Percentiles rank a stretch among this genome's conserved stretches.
Evolutionary conservation across 2,113 vertebrate species (phyloP).

Genomic region (Monopterus albus): DNA sequence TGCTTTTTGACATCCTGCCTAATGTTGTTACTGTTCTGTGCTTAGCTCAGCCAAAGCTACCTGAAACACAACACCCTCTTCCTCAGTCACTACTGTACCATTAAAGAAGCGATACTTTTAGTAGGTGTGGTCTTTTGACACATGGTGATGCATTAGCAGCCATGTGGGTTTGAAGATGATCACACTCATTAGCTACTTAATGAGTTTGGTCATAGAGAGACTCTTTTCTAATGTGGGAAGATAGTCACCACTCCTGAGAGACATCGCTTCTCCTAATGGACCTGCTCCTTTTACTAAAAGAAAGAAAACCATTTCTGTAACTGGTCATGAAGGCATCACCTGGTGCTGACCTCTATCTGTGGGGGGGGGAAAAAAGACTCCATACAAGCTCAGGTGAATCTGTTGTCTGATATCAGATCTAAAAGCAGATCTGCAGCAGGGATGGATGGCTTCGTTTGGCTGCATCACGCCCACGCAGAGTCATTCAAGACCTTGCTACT

Average conservation of each 20-base stretch:
- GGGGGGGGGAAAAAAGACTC: neutral
- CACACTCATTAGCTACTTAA: slow-evolving; percentile 43
- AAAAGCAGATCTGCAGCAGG: slow-evolving; percentile 50
- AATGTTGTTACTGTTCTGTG: slow-evolving; percentile 76
- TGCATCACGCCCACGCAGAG: slow-evolving; percentile 64
- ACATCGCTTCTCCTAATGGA: slow-evolving; percentile 76
- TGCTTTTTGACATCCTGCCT: slow-evolving; percentile 75
- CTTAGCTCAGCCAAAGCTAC: slow-evolving; percentile 75
- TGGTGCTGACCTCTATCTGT: slow-evolving; percentile 58
- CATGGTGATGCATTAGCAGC: slow-evolving; percentile 10
- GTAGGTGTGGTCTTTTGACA: slow-evolving; percentile 59
- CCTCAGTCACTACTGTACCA: slow-evolving; percentile 65
- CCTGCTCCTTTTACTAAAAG: slow-evolving; percentile 57
- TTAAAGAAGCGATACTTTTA: slow-evolving; percentile 78
- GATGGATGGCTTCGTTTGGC: slow-evolving; percentile 66
- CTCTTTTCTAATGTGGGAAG: slow-evolving; percentile 31
- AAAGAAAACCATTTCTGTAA: slow-evolving; percentile 59
- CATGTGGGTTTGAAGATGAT: slow-evolving; percentile 29
- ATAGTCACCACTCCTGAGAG: slow-evolving; percentile 57
- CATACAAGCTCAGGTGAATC: slow-evolving; percentile 41
- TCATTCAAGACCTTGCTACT: slow-evolving; percentile 77
- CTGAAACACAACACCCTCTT: slow-evolving; percentile 61
- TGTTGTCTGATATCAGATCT: slow-evolving; percentile 41
- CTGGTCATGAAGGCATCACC: slow-evolving; percentile 81
- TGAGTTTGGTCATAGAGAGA: slow-evolving; percentile 51